These are phyloP conservation scores for Patiria miniata DNA, from an alignment of 35 echinoderm and acorn worm species.

Conservation along the genomic window DNA sequence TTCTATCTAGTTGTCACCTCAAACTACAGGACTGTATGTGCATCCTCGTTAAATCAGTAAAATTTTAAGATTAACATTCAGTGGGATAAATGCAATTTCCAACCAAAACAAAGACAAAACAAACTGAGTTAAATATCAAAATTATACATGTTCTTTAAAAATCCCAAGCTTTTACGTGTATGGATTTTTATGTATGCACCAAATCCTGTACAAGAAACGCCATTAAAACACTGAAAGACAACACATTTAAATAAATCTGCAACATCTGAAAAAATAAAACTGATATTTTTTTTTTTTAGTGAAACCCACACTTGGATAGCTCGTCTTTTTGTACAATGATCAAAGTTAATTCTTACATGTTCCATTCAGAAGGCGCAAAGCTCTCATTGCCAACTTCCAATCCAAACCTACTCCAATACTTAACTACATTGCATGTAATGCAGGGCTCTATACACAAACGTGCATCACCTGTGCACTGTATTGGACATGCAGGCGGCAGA, in stretches of 20 bases:
- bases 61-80: background rate
- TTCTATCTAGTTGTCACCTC: background rate
- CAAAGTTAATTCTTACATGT: conserved; percentile 1
- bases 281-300: background rate
- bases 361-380: too few species aligned
- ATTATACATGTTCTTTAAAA: background rate
- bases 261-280: conserved; percentile 12
- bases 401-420: too few species aligned
- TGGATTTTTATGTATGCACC: conserved; percentile 6
- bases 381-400: too few species aligned
- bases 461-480: too few species aligned
- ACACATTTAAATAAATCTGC: conserved; percentile 15
- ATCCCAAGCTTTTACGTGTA: background rate
- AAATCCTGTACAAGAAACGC: conserved; percentile 9
- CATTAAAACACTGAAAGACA: conserved; percentile 22
- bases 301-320: background rate
- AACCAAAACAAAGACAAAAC: background rate
- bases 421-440: too few species aligned
- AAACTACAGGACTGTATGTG: background rate
- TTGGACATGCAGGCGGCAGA: too few species aligned
- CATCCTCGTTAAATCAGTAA: background rate
- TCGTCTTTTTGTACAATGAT: background rate
- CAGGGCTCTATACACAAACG: too few species aligned
- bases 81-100: background rate
- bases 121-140: background rate